Conservation (phyloP, 2,797 vertebrate genomes). For the Pseudotriccus pelzelni region DNA sequence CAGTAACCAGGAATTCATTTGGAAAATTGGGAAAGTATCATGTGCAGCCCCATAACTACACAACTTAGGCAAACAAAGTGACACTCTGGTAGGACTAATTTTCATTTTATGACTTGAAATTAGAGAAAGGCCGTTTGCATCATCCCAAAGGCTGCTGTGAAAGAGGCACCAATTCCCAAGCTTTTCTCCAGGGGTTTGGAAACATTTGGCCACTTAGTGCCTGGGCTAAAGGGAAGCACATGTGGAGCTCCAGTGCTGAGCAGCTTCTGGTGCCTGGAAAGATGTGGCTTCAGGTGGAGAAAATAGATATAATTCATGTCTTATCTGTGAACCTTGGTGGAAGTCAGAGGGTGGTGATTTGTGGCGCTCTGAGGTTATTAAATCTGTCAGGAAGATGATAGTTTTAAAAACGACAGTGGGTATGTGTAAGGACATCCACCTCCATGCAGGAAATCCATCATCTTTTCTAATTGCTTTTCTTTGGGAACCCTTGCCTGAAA, state of each 20-base stretch:
- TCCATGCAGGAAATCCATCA: neutral
- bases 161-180: neutral
- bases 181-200: neutral
- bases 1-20: neutral
- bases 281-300: neutral
- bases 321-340: neutral
- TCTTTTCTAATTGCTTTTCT: neutral
- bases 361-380: neutral
- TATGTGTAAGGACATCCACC: neutral
- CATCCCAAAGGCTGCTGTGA: neutral
- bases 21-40: neutral
- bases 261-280: neutral
- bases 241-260: neutral
- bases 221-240: neutral
- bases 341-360: neutral
- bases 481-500: neutral
- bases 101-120: neutral
- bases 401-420: neutral
- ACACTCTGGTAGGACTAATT: neutral
- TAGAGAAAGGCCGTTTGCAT: neutral
- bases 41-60: neutral
- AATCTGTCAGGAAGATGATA: neutral
- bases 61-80: neutral
- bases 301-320: accelerated
- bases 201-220: neutral